phyloP scores from a whole-genome alignment of 2,888 invertebrate species.

The Pandemis heparana region DNA sequence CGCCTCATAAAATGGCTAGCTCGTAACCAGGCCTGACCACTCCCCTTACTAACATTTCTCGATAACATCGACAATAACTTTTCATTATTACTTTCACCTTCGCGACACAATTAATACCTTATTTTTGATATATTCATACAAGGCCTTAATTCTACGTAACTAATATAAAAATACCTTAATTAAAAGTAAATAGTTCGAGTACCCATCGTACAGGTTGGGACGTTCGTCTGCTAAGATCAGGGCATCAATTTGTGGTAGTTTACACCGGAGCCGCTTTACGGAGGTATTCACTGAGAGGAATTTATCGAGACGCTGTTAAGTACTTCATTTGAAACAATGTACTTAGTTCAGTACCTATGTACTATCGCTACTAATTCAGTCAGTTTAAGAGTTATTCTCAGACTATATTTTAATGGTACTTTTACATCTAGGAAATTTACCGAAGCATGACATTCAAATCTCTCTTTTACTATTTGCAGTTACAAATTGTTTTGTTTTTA shows the following conservation, averaged over 20 bases:
- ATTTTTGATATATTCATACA: conserved; percentile 1
- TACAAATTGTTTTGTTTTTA: no score
- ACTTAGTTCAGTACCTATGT: background rate
- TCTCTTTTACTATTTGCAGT: no score
- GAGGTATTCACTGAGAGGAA: conserved; percentile 37
- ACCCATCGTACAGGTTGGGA: conserved; percentile 32
- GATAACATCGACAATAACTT: conserved; percentile 52
- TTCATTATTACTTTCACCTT: conserved; percentile 36
- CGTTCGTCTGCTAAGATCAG: conserved; percentile 39
- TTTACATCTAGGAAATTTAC: background rate
- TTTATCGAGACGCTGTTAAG: conserved; percentile 37
- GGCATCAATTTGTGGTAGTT: conserved; percentile 43
- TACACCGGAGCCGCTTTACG: conserved; percentile 31
- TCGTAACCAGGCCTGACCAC: conserved; percentile 74
- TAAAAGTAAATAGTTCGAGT: conserved; percentile 27
- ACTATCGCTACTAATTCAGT: background rate
- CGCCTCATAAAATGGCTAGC: conserved; percentile 76
- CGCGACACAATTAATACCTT: conserved; percentile 16
- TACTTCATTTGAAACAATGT: conserved; percentile 25
- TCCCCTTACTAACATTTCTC: conserved; percentile 69
- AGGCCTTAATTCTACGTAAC: background rate
- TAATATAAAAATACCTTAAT: background rate
- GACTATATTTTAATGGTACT: background rate
- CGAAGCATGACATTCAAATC: no score
- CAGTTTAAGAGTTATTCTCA: background rate